Evolutionary conservation across 2,888 invertebrate species (phyloP), one percentile per base, ranked within the genome.

Genomic region (Schizotus pectinicornis): DNA sequence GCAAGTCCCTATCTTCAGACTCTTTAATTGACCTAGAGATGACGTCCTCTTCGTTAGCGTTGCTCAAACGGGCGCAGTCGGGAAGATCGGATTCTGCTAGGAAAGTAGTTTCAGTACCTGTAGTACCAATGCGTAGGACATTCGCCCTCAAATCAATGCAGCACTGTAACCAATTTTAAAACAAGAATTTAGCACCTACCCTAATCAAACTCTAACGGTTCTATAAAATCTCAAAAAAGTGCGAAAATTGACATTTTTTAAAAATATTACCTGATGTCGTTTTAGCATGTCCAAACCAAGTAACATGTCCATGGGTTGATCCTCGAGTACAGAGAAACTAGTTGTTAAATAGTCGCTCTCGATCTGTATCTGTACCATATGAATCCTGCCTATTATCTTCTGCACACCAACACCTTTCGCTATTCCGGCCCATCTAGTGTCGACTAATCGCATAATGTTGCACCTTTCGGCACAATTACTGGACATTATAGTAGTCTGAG

Each of bases 401-500:
- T 99, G 98, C 0, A 94, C 91, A 3, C 99, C 99, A 7, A 99
- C 98, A 50, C 98, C 98, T 81, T 96, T 96, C 0, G 98, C 98
- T 60, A 97, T 90, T 1, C 98, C 98, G 1, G 94, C 91, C 94
- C 97, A 98, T 76, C 95, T 87, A 0, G 88, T 89, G 76, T 98
- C 98, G 1, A 91, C 95, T 67, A 89, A 85, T 75, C 94, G 84
- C 89, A 92, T 94, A 52, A 95, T 93, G 75, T 94, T 91, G 79
- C 97, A 98, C 33, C 95, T 83, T 77, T 97, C 95, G 0, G 98
- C 98, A 80, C 97, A 98, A 0, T 89, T 88, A 59, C 94, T 91
- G 39, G 97, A 98, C 97, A 99, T 98, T 56, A 99, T 97, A 2
- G 99, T 98, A 33, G 95, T 93, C 82, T 99, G 98, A 48, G 98